phyloP scores from a whole-genome alignment of 1,140 invertebrate species.

The Drosophila fuyamai region DNA sequence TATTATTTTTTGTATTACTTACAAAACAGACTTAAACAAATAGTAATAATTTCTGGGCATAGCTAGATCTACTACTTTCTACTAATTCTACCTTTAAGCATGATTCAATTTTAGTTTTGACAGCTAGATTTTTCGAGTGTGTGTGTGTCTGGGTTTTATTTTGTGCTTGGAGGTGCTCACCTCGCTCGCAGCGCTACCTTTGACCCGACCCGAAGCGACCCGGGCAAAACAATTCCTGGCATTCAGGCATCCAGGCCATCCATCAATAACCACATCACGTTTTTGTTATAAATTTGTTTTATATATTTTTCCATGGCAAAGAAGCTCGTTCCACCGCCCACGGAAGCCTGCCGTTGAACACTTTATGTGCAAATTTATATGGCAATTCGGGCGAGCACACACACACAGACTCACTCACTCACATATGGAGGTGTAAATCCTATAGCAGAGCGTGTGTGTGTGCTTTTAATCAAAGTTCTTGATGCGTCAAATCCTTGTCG shows the following conservation, averaged over 20 bases:
- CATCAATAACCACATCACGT: constrained; percentile 80
- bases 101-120: constrained; percentile 14
- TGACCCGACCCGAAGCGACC: constrained; percentile 40
- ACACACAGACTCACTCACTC: constrained; percentile 10
- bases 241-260: constrained; percentile 51
- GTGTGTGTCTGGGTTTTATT: constrained; percentile 18
- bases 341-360: constrained; percentile 30
- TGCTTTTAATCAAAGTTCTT: constrained; percentile 55
- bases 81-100: background rate
- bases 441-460: constrained; percentile 16
- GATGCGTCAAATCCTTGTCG: constrained; percentile 49
- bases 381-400: constrained; percentile 34
- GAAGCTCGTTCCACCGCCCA: constrained; percentile 2
- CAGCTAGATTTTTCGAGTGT: constrained; percentile 16
- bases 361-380: constrained; percentile 66
- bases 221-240: constrained; percentile 46
- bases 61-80: no score
- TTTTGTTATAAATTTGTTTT: constrained; percentile 81
- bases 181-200: constrained; percentile 21
- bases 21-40: no score
- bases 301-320: constrained; percentile 64
- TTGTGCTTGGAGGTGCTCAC: constrained; percentile 14
- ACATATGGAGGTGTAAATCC: constrained; percentile 49
- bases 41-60: no score
- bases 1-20: no score